Evolutionary conservation across 2,888 invertebrate genomes (phyloP), one percentile per base, ranked within the genome.

Genomic region (Adineta ricciae): DNA sequence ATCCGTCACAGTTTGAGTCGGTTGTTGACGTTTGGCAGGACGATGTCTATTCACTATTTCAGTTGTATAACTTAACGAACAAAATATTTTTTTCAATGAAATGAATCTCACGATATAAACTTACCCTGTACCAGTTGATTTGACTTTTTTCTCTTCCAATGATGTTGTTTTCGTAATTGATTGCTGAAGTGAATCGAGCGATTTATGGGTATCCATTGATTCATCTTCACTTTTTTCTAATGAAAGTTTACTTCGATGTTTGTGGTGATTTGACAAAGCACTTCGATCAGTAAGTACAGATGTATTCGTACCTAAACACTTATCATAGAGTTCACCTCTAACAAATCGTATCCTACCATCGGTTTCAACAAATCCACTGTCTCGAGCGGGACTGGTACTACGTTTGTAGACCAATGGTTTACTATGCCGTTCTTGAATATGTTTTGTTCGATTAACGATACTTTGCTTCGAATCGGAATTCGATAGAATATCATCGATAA

Each of bases 211-310:
- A 32, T 73, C 73, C 21, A 38, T 38, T 38, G 73, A 73, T 38
- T 73, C 73, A 73, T 73, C 73, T 38, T 73, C 73, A 73, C 73
- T 73, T 38, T 73, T 73, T 41, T 73, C 73, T 21, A 73, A 73
- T 38, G 73, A 73, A 38, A 21, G 21, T 73, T 73, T 73, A 41
- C 73, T 73, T 73, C 73, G 27, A 64, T 32, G 56, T 32, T 64
- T 64, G 32, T 64, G 1, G 8, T 21, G 7, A 38, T 8, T 41
- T 78, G 78, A 78, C 14, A 24, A 24, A n/a, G 24, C 3, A 41
- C 41, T 78, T 24, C 7, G 78, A 41, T 78, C 41, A 19, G 1
- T 24, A 9, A 78, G 41, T 11, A n/a, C 2, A 9, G 8, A 72
- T 36, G 2, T 19, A 72, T 41, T 73, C 19, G 73, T 73, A 24